Percentiles rank a stretch among this genome's conserved stretches.
These are phyloP conservation scores for Ctenopoma multispine DNA, from an alignment of 2,797 vertebrate genomes.

Conservation along the genomic window DNA sequence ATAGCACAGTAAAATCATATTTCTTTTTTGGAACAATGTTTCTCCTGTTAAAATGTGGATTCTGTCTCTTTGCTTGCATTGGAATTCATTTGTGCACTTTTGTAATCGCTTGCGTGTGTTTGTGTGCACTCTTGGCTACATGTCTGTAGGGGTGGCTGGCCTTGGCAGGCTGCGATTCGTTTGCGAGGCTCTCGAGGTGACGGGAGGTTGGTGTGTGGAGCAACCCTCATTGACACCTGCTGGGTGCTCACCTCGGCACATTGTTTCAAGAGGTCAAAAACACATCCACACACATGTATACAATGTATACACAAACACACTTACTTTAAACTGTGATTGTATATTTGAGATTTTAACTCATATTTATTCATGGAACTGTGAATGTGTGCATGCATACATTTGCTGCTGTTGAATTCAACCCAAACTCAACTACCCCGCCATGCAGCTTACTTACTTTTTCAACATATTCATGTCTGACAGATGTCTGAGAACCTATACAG, in stretches of 20 bases:
- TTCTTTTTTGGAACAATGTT: background rate
- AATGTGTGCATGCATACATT: conserved; percentile 4
- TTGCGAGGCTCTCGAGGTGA: conserved; percentile 91
- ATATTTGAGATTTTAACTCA: background rate
- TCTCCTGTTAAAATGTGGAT: background rate
- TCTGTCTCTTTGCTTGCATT: background rate
- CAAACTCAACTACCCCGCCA: background rate
- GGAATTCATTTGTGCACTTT: background rate
- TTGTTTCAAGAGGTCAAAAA: conserved; percentile 94
- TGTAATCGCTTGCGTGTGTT: background rate
- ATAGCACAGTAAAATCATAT: background rate
- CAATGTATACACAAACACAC: background rate
- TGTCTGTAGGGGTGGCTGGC: conserved; percentile 93
- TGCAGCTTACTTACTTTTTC: background rate
- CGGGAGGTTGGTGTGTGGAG: conserved; percentile 94
- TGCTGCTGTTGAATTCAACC: conserved; percentile 1
- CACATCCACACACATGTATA: background rate
- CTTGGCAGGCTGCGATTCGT: conserved; percentile 95
- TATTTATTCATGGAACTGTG: conserved; percentile 7
- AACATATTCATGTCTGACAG: conserved; percentile 21
- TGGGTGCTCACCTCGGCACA: conserved; percentile 98
- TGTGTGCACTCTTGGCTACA: background rate
- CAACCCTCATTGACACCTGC: conserved; percentile 95
- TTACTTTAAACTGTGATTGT: background rate
- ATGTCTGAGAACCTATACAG: conserved; percentile 2